Conservation (phyloP, 2,113 vertebrate genomes). For the Geococcyx californianus region DNA sequence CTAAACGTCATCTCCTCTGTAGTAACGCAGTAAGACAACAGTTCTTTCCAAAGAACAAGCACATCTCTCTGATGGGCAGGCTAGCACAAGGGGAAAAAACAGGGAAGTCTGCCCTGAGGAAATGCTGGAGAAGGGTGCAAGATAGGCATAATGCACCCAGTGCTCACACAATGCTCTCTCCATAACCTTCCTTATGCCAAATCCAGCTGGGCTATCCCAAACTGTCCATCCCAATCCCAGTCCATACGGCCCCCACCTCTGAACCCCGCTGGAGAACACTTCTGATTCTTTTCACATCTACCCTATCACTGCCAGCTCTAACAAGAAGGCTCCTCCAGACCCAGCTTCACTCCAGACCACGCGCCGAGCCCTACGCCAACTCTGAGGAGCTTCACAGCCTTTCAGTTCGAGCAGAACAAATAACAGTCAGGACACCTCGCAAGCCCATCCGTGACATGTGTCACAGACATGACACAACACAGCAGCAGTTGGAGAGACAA, state of each 20-base stretch:
- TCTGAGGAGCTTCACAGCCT: fast-evolving
- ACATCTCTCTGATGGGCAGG: background rate
- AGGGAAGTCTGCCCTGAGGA: background rate
- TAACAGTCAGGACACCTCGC: background rate
- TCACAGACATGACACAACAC: background rate
- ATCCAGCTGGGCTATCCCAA: background rate
- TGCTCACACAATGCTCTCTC: background rate
- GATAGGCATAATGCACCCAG: background rate
- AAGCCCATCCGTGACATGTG: background rate
- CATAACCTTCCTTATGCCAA: background rate
- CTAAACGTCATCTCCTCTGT: background rate
- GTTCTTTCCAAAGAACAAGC: background rate
- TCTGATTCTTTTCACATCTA: background rate
- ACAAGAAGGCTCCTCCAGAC: background rate
- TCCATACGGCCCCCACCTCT: background rate
- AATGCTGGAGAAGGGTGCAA: background rate
- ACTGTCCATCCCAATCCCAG: background rate
- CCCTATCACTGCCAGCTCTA: background rate
- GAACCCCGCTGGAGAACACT: background rate
- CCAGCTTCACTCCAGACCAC: background rate
- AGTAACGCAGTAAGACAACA: background rate
- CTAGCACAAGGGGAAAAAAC: background rate
- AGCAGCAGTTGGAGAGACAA: background rate
- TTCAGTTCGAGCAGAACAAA: background rate
- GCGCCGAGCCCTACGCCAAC: background rate